A percentile compares a stretch with the other conserved stretches of the same genome.
Conservation (phyloP, 2,113 vertebrate genomes). For the human region GRCh38 chr5:127449001-127449500, state of each 20-base stretch:
- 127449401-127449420: neutral
- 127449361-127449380: neutral
- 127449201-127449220: slow-evolving; percentile 92
- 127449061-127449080: neutral
- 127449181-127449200: slow-evolving; percentile 97
- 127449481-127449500: neutral
- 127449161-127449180: slow-evolving; percentile 88
- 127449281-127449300: too few relatives aligned
- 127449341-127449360: neutral
- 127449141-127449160: slow-evolving; percentile 85
- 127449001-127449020: fast-evolving
- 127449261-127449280: neutral
- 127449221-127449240: slow-evolving; percentile 81
- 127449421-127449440: neutral
- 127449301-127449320: neutral
- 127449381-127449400: neutral
- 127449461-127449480: neutral
- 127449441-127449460: neutral
- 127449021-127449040: neutral
- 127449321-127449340: neutral
- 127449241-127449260: fast-evolving
- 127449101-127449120: slow-evolving; percentile 91
- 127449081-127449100: slow-evolving; percentile 79
- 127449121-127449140: slow-evolving; percentile 91
- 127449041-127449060: fast-evolving